A percentile compares a stretch with the other conserved stretches of the same genome.
These are phyloP conservation scores for Oeneis ivallda DNA, from an alignment of 2,888 invertebrate genomes.

Conservation along the genomic window DNA sequence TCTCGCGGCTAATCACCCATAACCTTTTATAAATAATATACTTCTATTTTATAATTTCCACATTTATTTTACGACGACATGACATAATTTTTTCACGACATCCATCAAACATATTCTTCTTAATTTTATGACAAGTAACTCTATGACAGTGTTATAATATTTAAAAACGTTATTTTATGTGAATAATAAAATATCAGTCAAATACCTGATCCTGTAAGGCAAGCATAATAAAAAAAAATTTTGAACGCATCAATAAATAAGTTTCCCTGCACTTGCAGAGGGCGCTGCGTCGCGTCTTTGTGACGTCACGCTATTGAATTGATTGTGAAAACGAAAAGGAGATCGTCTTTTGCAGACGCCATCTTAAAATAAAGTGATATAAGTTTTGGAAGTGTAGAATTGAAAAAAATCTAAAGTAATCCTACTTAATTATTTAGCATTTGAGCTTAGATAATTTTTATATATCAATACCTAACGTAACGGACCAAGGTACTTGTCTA, in stretches of 20 bases:
- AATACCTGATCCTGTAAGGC: too few relatives aligned
- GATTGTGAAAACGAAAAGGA: slow-evolving; percentile 50
- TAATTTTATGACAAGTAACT: too few relatives aligned
- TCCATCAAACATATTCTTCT: too few relatives aligned
- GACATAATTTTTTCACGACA: too few relatives aligned
- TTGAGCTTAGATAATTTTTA: slow-evolving; percentile 69
- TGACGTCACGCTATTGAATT: slow-evolving; percentile 80
- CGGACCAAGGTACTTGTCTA: slow-evolving; percentile 88
- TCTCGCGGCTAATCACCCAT: too few relatives aligned
- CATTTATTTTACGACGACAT: too few relatives aligned
- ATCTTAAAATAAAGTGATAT: slow-evolving; percentile 82
- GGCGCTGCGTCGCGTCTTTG: slow-evolving; percentile 71
- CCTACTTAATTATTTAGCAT: slow-evolving; percentile 65
- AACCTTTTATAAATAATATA: too few relatives aligned
- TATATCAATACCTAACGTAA: slow-evolving; percentile 84
- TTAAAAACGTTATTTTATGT: too few relatives aligned
- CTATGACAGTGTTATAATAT: too few relatives aligned
- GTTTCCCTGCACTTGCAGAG: slow-evolving; percentile 53
- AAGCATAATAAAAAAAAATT: neutral
- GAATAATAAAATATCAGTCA: too few relatives aligned
- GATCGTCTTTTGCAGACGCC: slow-evolving; percentile 80
- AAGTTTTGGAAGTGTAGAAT: slow-evolving; percentile 83
- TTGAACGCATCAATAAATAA: slow-evolving; percentile 38
- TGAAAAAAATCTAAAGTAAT: slow-evolving; percentile 79
- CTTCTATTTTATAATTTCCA: too few relatives aligned